Conservation (phyloP, 1,140 invertebrate genomes). For the Dendroctonus ponderosae region DNA sequence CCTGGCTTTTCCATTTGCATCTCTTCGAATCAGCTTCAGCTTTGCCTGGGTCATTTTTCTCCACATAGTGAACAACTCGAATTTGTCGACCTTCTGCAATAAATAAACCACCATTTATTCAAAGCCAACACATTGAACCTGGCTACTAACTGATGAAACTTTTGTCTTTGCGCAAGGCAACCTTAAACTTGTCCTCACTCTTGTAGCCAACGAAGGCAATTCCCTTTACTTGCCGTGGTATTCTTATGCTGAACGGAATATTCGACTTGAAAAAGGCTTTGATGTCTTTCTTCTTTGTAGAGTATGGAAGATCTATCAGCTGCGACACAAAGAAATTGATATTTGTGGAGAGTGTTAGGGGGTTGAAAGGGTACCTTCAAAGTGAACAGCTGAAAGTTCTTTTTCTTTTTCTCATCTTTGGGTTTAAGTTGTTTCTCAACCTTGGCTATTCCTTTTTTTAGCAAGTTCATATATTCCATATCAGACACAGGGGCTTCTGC, state of each 20-base stretch:
- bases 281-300: constrained; percentile 75
- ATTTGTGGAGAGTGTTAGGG: background rate
- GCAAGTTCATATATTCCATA: constrained; percentile 60
- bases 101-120: background rate
- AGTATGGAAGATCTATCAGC: constrained; percentile 60
- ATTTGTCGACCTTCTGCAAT: constrained; percentile 64
- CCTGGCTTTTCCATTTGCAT: constrained; percentile 69
- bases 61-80: constrained; percentile 63
- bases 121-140: constrained; percentile 1
- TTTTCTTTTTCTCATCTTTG: constrained; percentile 48
- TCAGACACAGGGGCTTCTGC: constrained; percentile 70
- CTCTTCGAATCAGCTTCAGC: constrained; percentile 50
- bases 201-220: constrained; percentile 90
- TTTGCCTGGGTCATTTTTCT: constrained; percentile 52
- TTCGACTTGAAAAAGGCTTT: constrained; percentile 83
- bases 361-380: constrained; percentile 53
- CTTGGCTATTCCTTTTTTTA: constrained; percentile 25
- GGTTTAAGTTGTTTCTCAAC: constrained; percentile 43
- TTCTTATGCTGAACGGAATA: constrained; percentile 72
- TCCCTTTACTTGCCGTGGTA: constrained; percentile 76
- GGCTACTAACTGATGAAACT: constrained; percentile 64
- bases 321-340: constrained; percentile 23
- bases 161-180: constrained; percentile 82
- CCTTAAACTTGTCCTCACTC: constrained; percentile 75
- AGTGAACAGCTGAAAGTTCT: constrained; percentile 56